A percentile compares a stretch with the other conserved stretches of the same genome.
phyloP scores from a whole-genome alignment of 92 coral and sea anemone species.

The Palythoa heliodiscus region DNA sequence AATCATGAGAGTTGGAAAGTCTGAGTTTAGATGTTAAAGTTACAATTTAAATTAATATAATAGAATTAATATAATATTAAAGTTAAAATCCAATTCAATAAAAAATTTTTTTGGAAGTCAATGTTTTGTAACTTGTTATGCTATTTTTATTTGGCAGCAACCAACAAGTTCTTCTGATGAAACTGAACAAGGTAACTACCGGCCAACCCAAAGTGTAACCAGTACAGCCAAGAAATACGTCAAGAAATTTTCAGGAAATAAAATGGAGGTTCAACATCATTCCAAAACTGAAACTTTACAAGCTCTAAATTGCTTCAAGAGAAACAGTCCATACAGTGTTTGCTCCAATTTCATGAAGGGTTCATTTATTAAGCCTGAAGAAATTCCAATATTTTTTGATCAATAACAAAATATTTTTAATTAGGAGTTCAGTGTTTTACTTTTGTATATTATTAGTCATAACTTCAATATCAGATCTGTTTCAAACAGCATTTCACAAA shows the following conservation, averaged over 20 bases:
- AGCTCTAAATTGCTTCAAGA: conserved; percentile 47
- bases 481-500: no score
- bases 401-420: not conserved
- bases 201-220: not conserved
- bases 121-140: no score
- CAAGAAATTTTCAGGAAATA: not conserved
- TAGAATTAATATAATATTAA: no score
- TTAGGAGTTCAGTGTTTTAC: not conserved
- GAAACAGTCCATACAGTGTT: conserved; percentile 59
- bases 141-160: not conserved
- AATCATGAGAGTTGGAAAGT: no score
- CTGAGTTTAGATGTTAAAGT: no score
- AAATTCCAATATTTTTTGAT: conserved; percentile 31
- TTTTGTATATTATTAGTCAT: no score
- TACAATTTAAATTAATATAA: no score
- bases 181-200: not conserved
- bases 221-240: not conserved
- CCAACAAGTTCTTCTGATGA: not conserved
- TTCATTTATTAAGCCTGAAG: conserved; percentile 42
- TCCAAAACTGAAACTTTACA: conserved; percentile 8
- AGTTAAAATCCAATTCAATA: no score
- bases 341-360: conserved; percentile 63
- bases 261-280: not conserved
- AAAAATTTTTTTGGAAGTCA: no score
- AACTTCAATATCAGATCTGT: no score